A percentile compares a stretch with the other conserved stretches of the same genome.
Evolutionary conservation across 2,113 vertebrate species (phyloP).

Genomic region (Tychaedon coryphoeus): DNA sequence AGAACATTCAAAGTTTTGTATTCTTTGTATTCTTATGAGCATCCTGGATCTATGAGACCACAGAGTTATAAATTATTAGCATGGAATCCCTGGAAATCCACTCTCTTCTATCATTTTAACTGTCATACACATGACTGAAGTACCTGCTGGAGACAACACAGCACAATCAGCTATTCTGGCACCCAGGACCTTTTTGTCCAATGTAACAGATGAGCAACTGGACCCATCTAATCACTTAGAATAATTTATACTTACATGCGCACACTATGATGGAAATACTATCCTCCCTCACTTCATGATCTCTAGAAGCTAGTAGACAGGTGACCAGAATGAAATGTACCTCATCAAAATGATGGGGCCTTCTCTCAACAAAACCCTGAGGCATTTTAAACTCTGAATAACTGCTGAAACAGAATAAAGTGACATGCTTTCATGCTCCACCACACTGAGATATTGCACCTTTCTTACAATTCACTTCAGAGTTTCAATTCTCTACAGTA

Average conservation of each 20-base stretch:
- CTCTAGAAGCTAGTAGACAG: neutral
- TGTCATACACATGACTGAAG: neutral
- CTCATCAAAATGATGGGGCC: neutral
- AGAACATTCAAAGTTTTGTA: neutral
- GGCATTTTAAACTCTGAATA: slow-evolving; percentile 5
- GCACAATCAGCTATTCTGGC: neutral
- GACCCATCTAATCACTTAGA: neutral
- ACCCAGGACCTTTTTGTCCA: neutral
- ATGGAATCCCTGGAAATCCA: neutral
- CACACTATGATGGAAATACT: neutral
- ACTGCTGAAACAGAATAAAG: slow-evolving; percentile 32
- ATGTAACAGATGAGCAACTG: neutral
- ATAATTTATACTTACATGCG: neutral
- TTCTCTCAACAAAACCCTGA: neutral
- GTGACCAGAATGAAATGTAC: neutral
- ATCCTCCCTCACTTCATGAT: neutral
- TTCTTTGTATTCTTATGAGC: neutral
- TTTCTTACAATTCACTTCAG: slow-evolving; percentile 21
- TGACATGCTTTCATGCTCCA: neutral
- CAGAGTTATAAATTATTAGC: neutral
- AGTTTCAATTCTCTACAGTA: neutral
- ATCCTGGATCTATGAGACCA: neutral
- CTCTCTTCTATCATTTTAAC: neutral
- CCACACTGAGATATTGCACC: neutral
- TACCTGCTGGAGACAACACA: neutral